These are phyloP conservation scores for Paratilapia polleni DNA, from an alignment of 2,113 vertebrate species.

Conservation along the genomic window DNA sequence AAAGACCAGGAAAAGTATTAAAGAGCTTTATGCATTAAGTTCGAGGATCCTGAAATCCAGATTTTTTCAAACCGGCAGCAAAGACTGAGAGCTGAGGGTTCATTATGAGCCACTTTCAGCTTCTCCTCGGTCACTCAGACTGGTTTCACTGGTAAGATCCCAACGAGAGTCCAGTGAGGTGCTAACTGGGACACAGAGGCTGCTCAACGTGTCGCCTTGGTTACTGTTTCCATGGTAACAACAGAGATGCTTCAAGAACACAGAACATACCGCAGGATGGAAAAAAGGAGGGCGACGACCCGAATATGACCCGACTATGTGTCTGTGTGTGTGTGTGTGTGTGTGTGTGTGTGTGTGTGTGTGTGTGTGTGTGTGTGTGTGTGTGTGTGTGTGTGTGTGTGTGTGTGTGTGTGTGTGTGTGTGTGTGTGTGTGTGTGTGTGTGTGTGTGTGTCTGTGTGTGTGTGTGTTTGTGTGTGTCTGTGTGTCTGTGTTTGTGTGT, in stretches of 20 bases:
- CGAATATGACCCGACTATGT: background rate
- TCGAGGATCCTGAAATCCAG: background rate
- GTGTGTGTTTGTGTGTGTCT: too few relatives aligned
- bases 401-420: background rate
- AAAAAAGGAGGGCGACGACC: background rate
- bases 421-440: too few relatives aligned
- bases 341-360: conserved; percentile 6
- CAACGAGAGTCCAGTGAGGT: background rate
- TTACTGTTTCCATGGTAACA: conserved; percentile 56
- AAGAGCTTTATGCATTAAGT: background rate
- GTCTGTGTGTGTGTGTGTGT: conserved; percentile 8
- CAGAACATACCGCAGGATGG: background rate
- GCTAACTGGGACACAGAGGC: conserved; percentile 46
- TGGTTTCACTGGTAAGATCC: conserved; percentile 19
- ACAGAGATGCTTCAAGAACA: background rate
- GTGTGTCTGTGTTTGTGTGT: too few relatives aligned
- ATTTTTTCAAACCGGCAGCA: too few relatives aligned
- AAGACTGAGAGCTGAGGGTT: too few relatives aligned
- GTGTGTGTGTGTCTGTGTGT: too few relatives aligned
- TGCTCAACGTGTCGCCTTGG: conserved; percentile 23
- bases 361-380: background rate
- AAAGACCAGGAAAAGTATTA: background rate
- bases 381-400: background rate
- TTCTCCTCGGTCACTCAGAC: background rate
- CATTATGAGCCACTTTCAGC: rapidly evolving